Percentiles rank a stretch among this genome's conserved stretches.
phyloP scores from a whole-genome alignment of 2,888 invertebrate species.

The Julus scandinavius region DNA sequence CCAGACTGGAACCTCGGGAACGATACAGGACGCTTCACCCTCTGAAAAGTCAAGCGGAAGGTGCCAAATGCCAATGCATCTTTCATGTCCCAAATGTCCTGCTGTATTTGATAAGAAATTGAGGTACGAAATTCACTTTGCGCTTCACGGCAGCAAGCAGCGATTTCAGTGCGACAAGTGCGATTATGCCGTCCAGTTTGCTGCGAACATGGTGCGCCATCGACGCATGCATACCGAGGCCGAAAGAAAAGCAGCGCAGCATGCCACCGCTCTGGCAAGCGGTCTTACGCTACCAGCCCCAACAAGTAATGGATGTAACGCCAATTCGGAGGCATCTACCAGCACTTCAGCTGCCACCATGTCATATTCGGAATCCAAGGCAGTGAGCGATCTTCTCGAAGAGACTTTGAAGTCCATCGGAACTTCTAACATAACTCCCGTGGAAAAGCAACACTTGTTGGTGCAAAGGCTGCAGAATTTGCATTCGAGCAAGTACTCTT shows the following conservation, averaged over 20 bases:
- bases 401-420: constrained; percentile 50
- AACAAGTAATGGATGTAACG: not conserved
- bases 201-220: constrained; percentile 85
- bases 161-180: constrained; percentile 84
- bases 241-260: constrained; percentile 61
- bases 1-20: constrained; percentile 62
- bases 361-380: constrained; percentile 11
- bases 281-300: constrained; percentile 48
- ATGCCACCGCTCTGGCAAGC: constrained; percentile 57
- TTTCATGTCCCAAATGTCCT: constrained; percentile 86
- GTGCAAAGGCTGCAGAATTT: constrained; percentile 66
- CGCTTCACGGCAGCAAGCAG: constrained; percentile 84
- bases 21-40: constrained; percentile 63
- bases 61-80: constrained; percentile 71
- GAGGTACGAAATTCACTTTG: constrained; percentile 84
- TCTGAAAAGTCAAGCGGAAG: not conserved
- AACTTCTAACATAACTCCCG: constrained; percentile 68
- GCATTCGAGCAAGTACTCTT: constrained; percentile 63
- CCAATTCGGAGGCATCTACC: constrained; percentile 51
- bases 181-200: constrained; percentile 88
- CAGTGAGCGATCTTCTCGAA: constrained; percentile 50
- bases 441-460: constrained; percentile 73
- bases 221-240: constrained; percentile 75
- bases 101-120: constrained; percentile 87
- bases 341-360: not conserved